Percentiles rank a stretch among this genome's conserved stretches.
Evolutionary conservation across 2,888 invertebrate genomes (phyloP).

Genomic region (Limnephilus marmoratus): DNA sequence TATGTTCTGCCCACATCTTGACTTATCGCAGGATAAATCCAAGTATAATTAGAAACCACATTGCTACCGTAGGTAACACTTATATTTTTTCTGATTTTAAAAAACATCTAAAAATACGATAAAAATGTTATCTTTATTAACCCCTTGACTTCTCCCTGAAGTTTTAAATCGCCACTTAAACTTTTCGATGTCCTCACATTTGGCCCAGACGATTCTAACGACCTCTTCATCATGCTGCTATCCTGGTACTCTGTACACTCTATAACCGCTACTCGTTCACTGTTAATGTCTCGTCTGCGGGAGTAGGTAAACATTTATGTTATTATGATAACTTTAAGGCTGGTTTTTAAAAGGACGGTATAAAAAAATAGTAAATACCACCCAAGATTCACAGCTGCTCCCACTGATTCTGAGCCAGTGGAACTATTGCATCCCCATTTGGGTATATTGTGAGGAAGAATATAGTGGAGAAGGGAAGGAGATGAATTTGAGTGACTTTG

Average conservation of each 20-base stretch:
- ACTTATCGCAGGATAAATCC: neutral
- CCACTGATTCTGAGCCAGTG: too few species aligned
- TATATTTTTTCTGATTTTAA: neutral
- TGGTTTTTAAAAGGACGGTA: neutral
- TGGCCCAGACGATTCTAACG: constrained; percentile 26
- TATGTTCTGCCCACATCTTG: neutral
- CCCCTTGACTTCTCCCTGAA: constrained; percentile 17
- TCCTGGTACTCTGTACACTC: neutral
- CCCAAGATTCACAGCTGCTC: too few species aligned
- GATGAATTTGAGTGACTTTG: too few species aligned
- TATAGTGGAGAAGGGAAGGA: too few species aligned
- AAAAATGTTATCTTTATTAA: neutral
- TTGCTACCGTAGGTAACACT: neutral
- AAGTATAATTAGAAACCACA: neutral
- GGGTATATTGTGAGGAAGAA: too few species aligned
- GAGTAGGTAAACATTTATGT: neutral
- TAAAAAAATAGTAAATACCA: too few species aligned
- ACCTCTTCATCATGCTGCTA: constrained; percentile 20
- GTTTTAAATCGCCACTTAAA: constrained; percentile 49
- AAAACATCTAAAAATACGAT: neutral
- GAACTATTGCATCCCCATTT: too few species aligned
- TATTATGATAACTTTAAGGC: neutral
- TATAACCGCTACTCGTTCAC: neutral
- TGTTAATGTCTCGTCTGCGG: constrained; percentile 17
- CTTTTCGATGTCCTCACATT: constrained; percentile 41